These are phyloP conservation scores for Cathartes aura DNA, from an alignment of 2,113 vertebrate species.

Conservation along the genomic window DNA sequence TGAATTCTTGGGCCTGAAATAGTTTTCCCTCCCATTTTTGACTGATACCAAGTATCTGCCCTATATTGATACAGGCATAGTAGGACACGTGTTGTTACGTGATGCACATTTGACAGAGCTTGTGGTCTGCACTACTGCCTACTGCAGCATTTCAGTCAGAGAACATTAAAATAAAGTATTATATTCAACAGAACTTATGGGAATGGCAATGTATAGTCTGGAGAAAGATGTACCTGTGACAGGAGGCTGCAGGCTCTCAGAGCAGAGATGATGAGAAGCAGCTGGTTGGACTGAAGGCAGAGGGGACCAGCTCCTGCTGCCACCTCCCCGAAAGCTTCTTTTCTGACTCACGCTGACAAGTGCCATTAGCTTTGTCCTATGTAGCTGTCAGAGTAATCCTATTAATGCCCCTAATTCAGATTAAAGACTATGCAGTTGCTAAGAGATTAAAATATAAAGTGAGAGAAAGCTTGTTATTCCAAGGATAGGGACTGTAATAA, in stretches of 20 bases:
- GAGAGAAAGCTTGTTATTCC: neutral
- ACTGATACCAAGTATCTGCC: too few relatives aligned
- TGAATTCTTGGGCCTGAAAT: neutral
- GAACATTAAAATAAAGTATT: neutral
- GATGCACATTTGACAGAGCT: neutral
- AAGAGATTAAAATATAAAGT: neutral
- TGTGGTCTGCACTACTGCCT: neutral
- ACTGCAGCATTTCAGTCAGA: neutral
- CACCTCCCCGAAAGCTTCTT: neutral
- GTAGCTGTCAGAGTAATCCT: neutral
- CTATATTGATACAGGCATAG: accelerated
- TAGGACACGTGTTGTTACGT: accelerated
- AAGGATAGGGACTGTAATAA: neutral
- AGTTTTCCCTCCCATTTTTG: neutral
- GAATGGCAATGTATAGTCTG: accelerated
- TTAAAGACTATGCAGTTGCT: neutral
- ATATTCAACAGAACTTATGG: accelerated
- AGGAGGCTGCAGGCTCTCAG: accelerated
- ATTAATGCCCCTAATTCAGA: neutral
- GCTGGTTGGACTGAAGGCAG: accelerated
- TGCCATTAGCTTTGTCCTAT: neutral
- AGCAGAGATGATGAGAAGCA: neutral
- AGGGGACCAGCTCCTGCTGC: neutral
- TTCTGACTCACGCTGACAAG: neutral
- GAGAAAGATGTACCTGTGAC: neutral